A percentile compares a stretch with the other conserved stretches of the same genome.
Conservation (phyloP, 2,113 vertebrate species). For the Mastomys natalensis region DNA sequence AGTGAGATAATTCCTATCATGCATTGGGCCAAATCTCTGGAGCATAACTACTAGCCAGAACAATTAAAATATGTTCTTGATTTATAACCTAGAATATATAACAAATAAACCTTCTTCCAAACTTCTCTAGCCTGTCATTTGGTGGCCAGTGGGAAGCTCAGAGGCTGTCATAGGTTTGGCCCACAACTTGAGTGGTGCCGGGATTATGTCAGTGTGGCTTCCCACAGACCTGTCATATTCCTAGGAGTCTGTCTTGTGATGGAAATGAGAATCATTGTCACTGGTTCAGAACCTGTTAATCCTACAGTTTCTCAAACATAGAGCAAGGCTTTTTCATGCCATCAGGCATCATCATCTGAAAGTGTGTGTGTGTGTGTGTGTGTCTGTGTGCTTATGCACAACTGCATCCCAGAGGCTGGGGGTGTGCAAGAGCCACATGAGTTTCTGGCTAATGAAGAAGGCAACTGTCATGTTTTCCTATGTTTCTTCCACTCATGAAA, state of each 20-base stretch:
- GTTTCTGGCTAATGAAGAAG: not conserved
- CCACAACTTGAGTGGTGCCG: not conserved
- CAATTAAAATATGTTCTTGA: not conserved
- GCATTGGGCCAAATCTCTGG: not conserved
- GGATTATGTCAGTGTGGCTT: not conserved
- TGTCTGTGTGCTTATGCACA: rapidly evolving
- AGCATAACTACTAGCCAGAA: not conserved
- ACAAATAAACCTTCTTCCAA: not conserved
- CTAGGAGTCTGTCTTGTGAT: not conserved
- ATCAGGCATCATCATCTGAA: not conserved
- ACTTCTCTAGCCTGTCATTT: not conserved
- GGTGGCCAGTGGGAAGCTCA: not conserved
- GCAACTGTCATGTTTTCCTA: not conserved
- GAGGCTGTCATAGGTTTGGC: not conserved
- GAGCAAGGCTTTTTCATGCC: not conserved
- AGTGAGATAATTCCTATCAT: constrained; percentile 7
- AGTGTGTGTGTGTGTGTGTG: not conserved
- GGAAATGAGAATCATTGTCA: not conserved
- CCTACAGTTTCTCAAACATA: not conserved
- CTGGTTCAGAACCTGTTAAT: not conserved
- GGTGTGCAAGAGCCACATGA: not conserved
- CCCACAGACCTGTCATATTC: not conserved
- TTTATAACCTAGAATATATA: not conserved
- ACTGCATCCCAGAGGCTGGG: not conserved
- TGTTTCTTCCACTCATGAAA: not conserved